phyloP scores from a whole-genome alignment of 1,140 invertebrate genomes.

The Camponotus pennsylvanicus region DNA sequence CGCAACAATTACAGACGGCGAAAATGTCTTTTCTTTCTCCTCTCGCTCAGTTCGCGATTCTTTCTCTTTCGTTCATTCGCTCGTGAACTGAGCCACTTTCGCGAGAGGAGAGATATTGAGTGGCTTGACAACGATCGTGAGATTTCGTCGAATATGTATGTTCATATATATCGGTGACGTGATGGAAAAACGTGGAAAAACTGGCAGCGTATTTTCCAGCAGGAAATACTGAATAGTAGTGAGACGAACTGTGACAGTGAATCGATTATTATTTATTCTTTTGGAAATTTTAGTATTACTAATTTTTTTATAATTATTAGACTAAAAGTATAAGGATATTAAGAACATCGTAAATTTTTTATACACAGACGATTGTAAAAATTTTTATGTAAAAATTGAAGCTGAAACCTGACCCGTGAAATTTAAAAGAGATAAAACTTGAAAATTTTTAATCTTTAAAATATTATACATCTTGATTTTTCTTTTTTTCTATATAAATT shows the following conservation, averaged over 20 bases:
- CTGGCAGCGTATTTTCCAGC: neutral
- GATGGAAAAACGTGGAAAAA: conserved; percentile 5
- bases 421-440: neutral
- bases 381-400: neutral
- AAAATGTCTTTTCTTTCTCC: conserved; percentile 34
- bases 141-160: neutral
- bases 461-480: neutral
- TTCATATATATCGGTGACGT: neutral
- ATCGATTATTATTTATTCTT: neutral
- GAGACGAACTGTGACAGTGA: too few species aligned
- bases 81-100: conserved; percentile 35
- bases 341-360: neutral
- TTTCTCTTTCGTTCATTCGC: conserved; percentile 28
- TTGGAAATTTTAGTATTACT: too few species aligned
- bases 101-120: conserved; percentile 3
- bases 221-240: neutral
- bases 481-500: neutral
- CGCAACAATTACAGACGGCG: conserved; percentile 46
- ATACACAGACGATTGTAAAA: neutral
- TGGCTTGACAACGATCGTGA: conserved; percentile 36
- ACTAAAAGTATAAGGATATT: neutral
- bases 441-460: neutral
- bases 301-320: neutral
- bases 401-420: neutral
- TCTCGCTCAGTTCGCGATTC: conserved; percentile 11